Conservation (phyloP, 2,113 vertebrate genomes). For the Setophaga kirtlandii region DNA sequence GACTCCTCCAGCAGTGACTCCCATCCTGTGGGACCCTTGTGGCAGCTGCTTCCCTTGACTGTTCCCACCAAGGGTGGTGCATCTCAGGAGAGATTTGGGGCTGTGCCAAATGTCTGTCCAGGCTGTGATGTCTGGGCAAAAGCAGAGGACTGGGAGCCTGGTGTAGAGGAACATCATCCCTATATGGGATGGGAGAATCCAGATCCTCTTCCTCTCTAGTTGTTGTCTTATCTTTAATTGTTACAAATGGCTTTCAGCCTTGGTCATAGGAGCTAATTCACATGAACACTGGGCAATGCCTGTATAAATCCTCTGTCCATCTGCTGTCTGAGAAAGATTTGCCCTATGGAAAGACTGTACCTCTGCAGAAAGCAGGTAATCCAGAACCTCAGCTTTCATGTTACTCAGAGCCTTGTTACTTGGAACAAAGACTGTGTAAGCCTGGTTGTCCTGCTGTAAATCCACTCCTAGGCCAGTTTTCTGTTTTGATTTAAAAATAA, state of each 20-base stretch:
- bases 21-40: background rate
- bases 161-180: rapidly evolving
- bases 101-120: background rate
- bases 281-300: background rate
- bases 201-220: background rate
- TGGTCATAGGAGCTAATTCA: background rate
- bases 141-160: background rate
- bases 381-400: conserved; percentile 76
- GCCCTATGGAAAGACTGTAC: conserved; percentile 55
- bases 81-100: background rate
- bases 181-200: background rate
- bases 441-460: conserved; percentile 74
- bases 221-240: background rate
- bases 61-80: too few relatives aligned
- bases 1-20: background rate
- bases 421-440: conserved; percentile 87
- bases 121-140: background rate
- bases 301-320: background rate
- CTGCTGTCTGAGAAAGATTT: background rate
- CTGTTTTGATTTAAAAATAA: conserved; percentile 71
- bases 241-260: background rate
- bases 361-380: conserved; percentile 82
- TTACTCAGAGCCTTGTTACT: conserved; percentile 75
- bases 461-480: conserved; percentile 70
- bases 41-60: background rate